Conservation (phyloP, 1,140 invertebrate species). For the Atta colombica region DNA sequence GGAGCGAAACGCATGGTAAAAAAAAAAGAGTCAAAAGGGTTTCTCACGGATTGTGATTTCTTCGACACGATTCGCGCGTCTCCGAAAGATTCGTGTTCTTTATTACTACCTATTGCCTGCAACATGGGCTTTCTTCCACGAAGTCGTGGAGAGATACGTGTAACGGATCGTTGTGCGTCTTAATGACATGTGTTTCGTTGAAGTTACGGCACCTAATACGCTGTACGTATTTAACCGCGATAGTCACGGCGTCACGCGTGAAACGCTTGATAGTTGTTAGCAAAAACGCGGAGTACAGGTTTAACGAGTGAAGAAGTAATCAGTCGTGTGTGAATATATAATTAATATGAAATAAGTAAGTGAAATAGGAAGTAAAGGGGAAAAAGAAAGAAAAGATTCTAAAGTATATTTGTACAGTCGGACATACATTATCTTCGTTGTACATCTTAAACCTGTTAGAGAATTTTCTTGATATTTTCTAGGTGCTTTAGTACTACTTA, state of each 20-base stretch:
- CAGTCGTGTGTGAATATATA: not conserved
- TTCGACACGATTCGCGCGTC: conserved; percentile 51
- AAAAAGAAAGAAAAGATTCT: not conserved
- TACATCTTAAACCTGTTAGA: not conserved
- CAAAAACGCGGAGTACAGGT: conserved; percentile 6
- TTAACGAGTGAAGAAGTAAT: conserved; percentile 31
- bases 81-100: conserved; percentile 26
- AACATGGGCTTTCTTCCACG: conserved; percentile 17
- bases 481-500: not conserved
- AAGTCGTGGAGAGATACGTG: conserved; percentile 28
- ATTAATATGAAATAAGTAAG: conserved; percentile 1
- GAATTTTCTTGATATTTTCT: not conserved
- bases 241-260: conserved; percentile 19
- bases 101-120: conserved; percentile 6
- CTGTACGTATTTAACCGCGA: conserved; percentile 40
- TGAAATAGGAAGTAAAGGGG: not conserved
- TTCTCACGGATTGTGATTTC: conserved; percentile 57
- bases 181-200: conserved; percentile 48
- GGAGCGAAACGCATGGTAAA: conserved; percentile 55
- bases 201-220: conserved; percentile 47
- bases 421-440: not conserved
- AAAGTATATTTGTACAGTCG: not conserved
- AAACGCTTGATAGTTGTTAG: not conserved
- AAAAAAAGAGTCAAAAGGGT: conserved; percentile 33
- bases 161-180: conserved; percentile 52